A percentile compares a stretch with the other conserved stretches of the same genome.
Conservation (phyloP, 1,140 invertebrate genomes). For the Nebria ingens region DNA sequence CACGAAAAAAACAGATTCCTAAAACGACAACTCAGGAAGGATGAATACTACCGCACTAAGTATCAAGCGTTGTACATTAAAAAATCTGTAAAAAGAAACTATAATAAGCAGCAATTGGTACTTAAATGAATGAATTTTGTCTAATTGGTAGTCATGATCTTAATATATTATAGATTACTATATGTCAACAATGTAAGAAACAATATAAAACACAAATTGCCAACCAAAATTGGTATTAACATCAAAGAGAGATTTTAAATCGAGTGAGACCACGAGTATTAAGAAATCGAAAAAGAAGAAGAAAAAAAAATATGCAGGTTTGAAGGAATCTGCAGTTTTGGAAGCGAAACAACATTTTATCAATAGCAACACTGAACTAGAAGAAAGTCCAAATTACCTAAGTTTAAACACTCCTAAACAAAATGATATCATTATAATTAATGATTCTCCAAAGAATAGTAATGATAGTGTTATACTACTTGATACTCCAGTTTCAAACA, state of each 20-base stretch:
- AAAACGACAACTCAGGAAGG: background rate
- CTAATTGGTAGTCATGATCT: too few relatives aligned
- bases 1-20: background rate
- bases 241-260: too few relatives aligned
- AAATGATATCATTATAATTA: too few relatives aligned
- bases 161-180: constrained; percentile 21
- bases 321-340: constrained; percentile 15
- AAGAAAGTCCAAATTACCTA: too few relatives aligned
- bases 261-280: background rate
- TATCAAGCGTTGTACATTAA: background rate
- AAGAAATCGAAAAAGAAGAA: constrained; percentile 19
- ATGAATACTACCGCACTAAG: background rate
- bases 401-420: too few relatives aligned
- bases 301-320: constrained; percentile 19
- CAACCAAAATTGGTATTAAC: too few relatives aligned
- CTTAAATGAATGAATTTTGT: too few relatives aligned
- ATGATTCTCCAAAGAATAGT: too few relatives aligned
- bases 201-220: background rate
- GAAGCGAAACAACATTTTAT: too few relatives aligned
- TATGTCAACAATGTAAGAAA: constrained; percentile 22
- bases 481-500: too few relatives aligned
- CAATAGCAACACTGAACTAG: too few relatives aligned
- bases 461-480: too few relatives aligned
- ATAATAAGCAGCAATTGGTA: background rate
- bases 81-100: background rate